Evolutionary conservation across 2,113 vertebrate genomes (phyloP).

Genomic region (Gorilla gorilla): DNA sequence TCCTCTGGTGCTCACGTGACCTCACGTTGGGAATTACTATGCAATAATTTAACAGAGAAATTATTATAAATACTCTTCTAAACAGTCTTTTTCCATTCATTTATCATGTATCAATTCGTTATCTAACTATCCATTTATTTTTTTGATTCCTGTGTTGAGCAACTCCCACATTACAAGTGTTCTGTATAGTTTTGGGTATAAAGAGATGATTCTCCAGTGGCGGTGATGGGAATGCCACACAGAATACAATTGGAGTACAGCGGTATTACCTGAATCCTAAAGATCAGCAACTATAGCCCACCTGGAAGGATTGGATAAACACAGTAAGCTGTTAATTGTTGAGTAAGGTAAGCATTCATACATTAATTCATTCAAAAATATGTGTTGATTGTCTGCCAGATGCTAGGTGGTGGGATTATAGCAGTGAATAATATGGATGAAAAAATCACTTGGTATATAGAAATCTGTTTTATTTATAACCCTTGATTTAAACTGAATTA

Average conservation of each 20-base stretch:
- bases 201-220: neutral
- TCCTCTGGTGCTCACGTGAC: neutral
- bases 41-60: neutral
- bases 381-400: neutral
- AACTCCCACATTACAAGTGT: neutral
- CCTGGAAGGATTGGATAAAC: neutral
- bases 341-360: neutral
- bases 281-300: neutral
- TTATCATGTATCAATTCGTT: neutral
- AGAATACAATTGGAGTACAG: neutral
- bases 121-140: neutral
- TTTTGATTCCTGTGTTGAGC: slow-evolving; percentile 28
- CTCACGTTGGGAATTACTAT: neutral
- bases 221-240: neutral
- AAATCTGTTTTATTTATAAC: slow-evolving; percentile 40
- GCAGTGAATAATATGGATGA: neutral
- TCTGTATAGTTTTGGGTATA: neutral
- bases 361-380: neutral
- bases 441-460: neutral
- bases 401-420: neutral
- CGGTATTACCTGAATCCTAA: neutral
- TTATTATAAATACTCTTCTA: neutral
- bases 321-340: neutral
- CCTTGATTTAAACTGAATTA: neutral
- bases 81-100: neutral